Evolutionary conservation across 2,797 vertebrate species (phyloP).

Genomic region (Poecilia wingei): DNA sequence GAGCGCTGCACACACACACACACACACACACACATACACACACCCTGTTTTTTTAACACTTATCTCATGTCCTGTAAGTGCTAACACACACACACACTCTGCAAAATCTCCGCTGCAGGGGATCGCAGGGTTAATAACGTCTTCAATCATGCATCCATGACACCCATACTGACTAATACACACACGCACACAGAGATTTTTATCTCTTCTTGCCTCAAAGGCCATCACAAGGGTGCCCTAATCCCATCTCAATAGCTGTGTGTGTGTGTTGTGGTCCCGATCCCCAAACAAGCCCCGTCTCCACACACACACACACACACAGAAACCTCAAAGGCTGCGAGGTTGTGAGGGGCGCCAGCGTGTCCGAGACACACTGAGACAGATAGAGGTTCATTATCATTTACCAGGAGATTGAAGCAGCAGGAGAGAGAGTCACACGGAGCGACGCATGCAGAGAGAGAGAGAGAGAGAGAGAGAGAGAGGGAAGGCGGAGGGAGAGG

Average conservation of each 20-base stretch:
- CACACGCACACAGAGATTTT: conserved; percentile 71
- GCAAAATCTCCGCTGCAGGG: conserved; percentile 64
- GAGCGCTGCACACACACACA: conserved; percentile 28
- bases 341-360: conserved; percentile 67
- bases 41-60: conserved; percentile 46
- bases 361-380: conserved; percentile 71
- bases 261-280: conserved; percentile 32
- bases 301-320: conserved; percentile 31
- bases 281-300: conserved; percentile 47
- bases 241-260: conserved; percentile 77
- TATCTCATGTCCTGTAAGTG: conserved; percentile 47
- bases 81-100: conserved; percentile 19
- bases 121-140: conserved; percentile 80
- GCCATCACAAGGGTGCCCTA: conserved; percentile 79
- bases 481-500: conserved; percentile 4
- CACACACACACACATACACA: conserved; percentile 33
- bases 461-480: conserved; percentile 36
- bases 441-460: conserved; percentile 49
- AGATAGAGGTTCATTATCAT: conserved; percentile 79
- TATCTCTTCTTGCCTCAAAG: conserved; percentile 79
- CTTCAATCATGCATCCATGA: conserved; percentile 81
- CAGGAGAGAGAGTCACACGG: conserved; percentile 55
- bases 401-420: conserved; percentile 75
- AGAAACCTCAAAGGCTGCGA: conserved; percentile 71
- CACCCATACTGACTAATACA: conserved; percentile 62